Evolutionary conservation across 2,113 vertebrate genomes (phyloP).

Genomic region (Oncorhynchus nerka): DNA sequence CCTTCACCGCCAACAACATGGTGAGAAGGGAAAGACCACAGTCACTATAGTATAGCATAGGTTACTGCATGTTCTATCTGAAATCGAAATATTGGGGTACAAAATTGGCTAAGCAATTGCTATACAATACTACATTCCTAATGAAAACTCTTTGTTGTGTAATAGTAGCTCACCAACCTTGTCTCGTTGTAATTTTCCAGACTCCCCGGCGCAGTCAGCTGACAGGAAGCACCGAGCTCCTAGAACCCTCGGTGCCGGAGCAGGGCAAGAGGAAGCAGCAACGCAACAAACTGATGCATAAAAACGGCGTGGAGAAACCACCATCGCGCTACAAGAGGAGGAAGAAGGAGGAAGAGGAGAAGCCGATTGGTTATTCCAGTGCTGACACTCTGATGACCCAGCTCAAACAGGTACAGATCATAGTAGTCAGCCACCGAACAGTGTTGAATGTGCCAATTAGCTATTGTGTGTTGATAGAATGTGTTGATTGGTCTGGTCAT

Average conservation of each 20-base stretch:
- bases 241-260: slow-evolving; percentile 69
- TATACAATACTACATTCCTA: no score
- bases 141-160: no score
- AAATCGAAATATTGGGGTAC: no score
- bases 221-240: slow-evolving; percentile 65
- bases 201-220: slow-evolving; percentile 58
- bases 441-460: no score
- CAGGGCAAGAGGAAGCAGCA: slow-evolving; percentile 82
- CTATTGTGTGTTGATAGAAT: no score
- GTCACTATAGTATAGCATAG: not conserved
- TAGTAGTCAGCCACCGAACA: not conserved
- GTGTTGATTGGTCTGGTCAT: no score
- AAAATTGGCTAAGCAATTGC: no score
- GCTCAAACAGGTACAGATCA: slow-evolving; percentile 27
- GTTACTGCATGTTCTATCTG: not conserved
- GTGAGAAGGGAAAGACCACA: slow-evolving; percentile 28
- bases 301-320: slow-evolving; percentile 75
- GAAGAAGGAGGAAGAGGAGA: slow-evolving; percentile 89
- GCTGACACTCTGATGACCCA: slow-evolving; percentile 68
- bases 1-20: slow-evolving; percentile 48
- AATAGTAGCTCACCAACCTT: no score
- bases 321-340: slow-evolving; percentile 86
- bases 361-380: slow-evolving; percentile 69
- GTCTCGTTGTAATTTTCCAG: not conserved
- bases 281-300: slow-evolving; percentile 80